These are phyloP conservation scores for Alaudala cheleensis DNA, from an alignment of 2,113 vertebrate genomes.

Conservation along the genomic window DNA sequence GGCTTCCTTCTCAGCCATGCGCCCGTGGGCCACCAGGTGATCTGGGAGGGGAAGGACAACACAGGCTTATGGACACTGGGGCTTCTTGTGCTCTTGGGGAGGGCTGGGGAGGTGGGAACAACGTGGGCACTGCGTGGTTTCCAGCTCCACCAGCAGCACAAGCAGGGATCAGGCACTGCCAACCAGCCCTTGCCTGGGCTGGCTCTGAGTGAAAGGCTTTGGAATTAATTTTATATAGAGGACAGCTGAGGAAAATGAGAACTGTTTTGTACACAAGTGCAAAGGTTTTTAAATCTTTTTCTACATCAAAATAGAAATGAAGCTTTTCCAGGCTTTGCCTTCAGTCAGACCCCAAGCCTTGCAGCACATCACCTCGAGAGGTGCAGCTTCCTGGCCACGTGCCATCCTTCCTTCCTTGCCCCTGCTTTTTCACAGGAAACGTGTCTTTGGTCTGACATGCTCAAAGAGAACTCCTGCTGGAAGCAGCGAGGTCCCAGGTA, in stretches of 20 bases:
- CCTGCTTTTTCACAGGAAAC: neutral
- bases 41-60: conserved; percentile 70
- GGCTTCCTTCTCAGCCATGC: conserved; percentile 98
- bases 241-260: neutral
- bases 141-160: neutral
- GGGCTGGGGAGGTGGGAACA: neutral
- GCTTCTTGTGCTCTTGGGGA: neutral
- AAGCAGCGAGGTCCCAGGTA: neutral
- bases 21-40: conserved; percentile 95
- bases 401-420: neutral
- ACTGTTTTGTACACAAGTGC: rapidly evolving
- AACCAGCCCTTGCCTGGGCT: neutral
- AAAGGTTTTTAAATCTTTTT: neutral
- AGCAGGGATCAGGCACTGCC: rapidly evolving
- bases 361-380: neutral
- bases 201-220: neutral
- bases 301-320: neutral
- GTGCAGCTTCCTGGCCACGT: neutral
- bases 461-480: neutral
- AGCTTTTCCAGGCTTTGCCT: neutral
- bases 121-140: rapidly evolving
- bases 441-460: neutral
- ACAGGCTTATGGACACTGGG: neutral
- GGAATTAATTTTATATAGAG: neutral
- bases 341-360: neutral